Evolutionary conservation across 2,888 invertebrate genomes (phyloP).

Genomic region (Itoplectis maculator): DNA sequence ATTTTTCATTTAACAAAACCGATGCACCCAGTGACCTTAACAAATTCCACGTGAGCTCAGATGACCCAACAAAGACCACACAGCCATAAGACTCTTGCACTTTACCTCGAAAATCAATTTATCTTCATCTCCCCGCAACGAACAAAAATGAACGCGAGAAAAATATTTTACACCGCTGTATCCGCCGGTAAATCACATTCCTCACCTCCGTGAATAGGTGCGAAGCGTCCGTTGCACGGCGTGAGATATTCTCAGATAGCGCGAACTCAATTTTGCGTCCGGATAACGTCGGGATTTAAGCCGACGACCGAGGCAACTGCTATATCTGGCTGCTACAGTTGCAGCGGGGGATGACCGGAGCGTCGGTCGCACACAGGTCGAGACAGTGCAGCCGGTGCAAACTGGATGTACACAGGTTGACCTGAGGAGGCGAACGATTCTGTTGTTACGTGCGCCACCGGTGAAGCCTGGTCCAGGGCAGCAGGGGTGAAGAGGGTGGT

Average conservation of each 20-base stretch:
- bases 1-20: no score
- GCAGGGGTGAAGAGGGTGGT: conserved; percentile 22
- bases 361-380: conserved; percentile 33
- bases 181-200: conserved; percentile 1
- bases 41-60: no score
- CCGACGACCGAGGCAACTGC: conserved; percentile 21
- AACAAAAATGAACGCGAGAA: no score
- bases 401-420: conserved; percentile 39
- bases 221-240: conserved; percentile 17
- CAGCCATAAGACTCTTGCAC: no score
- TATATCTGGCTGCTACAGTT: conserved; percentile 22
- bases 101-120: no score
- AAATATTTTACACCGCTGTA: no score
- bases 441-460: conserved; percentile 60
- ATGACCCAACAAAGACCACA: no score
- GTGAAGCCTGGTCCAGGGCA: conserved; percentile 34
- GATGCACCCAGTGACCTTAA: no score
- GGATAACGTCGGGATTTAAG: conserved; percentile 26
- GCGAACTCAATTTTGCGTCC: conserved; percentile 30
- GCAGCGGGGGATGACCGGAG: conserved; percentile 11
- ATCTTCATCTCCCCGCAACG: no score
- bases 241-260: conserved; percentile 16
- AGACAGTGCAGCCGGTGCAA: conserved; percentile 31
- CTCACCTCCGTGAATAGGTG: conserved; percentile 2
- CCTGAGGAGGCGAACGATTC: conserved; percentile 52